Percentiles rank a stretch among this genome's conserved stretches.
Conservation (phyloP, 1,140 invertebrate species). For the Papilio machaon region DNA sequence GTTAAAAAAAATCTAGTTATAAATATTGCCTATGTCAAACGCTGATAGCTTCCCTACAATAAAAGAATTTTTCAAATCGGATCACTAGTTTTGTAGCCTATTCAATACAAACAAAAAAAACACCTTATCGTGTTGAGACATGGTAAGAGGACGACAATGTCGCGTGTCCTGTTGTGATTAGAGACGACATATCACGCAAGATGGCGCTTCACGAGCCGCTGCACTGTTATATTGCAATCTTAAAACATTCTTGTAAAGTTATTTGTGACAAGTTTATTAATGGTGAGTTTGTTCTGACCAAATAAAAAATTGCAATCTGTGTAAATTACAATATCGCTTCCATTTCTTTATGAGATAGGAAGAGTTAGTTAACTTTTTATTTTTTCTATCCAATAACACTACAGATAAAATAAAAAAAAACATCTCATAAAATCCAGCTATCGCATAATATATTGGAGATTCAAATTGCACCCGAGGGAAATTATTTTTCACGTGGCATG, state of each 20-base stretch:
- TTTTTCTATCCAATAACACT: neutral
- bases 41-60: no score
- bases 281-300: no score
- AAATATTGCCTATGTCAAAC: no score
- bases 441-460: neutral
- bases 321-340: no score
- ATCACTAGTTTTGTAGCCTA: no score
- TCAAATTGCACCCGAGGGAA: conserved; percentile 16
- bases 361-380: neutral
- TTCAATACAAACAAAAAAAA: no score
- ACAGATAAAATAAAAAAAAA: neutral
- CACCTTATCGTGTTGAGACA: neutral
- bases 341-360: no score
- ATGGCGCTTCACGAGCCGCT: neutral
- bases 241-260: neutral
- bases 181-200: conserved; percentile 11
- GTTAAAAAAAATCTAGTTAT: no score
- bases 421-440: neutral
- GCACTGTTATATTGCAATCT: neutral
- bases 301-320: no score
- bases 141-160: neutral
- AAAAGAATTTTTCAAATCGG: no score
- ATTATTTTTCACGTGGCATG: conserved; percentile 2
- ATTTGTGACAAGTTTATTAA: neutral
- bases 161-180: neutral